Evolutionary conservation across 1,140 invertebrate species (phyloP).

Genomic region (Adoxophyes honmai): DNA sequence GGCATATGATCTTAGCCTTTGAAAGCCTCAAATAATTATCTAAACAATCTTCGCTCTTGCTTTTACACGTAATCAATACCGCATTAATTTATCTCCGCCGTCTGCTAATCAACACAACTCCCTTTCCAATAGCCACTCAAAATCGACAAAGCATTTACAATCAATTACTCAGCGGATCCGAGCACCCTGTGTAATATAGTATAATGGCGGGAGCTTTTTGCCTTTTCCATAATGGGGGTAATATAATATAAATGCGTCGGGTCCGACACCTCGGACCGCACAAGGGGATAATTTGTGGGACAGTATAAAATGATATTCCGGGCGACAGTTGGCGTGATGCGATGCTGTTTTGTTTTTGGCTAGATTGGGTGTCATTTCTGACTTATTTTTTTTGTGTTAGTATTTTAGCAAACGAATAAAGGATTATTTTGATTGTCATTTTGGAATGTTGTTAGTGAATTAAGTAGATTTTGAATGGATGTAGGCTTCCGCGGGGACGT

Average conservation of each 20-base stretch:
- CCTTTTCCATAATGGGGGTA: slow-evolving; percentile 63
- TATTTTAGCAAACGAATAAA: too few relatives aligned
- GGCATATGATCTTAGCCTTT: too few relatives aligned
- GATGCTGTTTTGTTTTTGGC: slow-evolving; percentile 19
- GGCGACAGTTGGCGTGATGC: slow-evolving; percentile 21
- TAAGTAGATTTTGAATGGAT: too few relatives aligned
- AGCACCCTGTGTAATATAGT: slow-evolving; percentile 41
- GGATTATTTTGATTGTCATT: too few relatives aligned
- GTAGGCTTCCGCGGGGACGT: too few relatives aligned
- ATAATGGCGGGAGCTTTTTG: slow-evolving; percentile 62
- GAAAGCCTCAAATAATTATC: too few relatives aligned
- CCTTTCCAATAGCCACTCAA: not conserved
- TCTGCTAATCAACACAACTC: too few relatives aligned
- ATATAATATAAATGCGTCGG: slow-evolving; percentile 53
- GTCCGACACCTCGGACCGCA: slow-evolving; percentile 72
- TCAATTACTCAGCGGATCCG: slow-evolving; percentile 71
- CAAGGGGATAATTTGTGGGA: slow-evolving; percentile 66
- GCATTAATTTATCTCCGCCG: too few relatives aligned
- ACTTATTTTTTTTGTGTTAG: too few relatives aligned
- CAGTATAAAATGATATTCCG: slow-evolving; percentile 66
- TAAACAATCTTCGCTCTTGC: too few relatives aligned
- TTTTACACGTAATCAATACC: too few relatives aligned
- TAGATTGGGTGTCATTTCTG: not conserved
- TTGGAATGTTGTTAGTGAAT: too few relatives aligned
- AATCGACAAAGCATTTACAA: slow-evolving; percentile 40